These are phyloP conservation scores for Tetranychus piercei DNA, from an alignment of 2,888 invertebrate genomes.

Conservation along the genomic window DNA sequence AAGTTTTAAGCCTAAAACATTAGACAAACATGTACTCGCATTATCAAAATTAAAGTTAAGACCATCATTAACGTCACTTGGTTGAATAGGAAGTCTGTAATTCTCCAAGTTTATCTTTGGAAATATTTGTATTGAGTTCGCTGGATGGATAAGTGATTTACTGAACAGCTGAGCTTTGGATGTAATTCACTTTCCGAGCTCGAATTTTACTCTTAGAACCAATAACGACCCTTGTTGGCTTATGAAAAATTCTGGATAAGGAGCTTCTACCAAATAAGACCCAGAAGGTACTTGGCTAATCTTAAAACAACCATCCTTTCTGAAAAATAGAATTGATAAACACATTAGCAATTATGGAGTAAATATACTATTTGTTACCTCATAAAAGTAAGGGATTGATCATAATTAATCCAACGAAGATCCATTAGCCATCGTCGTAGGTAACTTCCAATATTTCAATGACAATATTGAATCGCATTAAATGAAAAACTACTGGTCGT, in stretches of 20 bases:
- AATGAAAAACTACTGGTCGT: too few relatives aligned
- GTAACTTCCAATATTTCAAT: conserved; percentile 56
- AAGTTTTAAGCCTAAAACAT: too few relatives aligned
- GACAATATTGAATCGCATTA: too few relatives aligned
- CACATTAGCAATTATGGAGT: background rate
- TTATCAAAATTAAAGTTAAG: conserved; percentile 62
- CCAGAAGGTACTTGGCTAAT: conserved; percentile 73
- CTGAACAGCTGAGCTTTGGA: conserved; percentile 73
- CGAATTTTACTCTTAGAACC: conserved; percentile 90
- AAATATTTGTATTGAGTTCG: conserved; percentile 69
- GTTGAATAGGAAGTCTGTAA: conserved; percentile 86
- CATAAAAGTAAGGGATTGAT: conserved; percentile 66
- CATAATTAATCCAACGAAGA: too few relatives aligned
- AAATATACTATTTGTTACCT: conserved; percentile 34
- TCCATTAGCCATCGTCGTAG: conserved; percentile 51
- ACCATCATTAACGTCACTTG: conserved; percentile 99
- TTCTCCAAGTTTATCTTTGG: conserved; percentile 88
- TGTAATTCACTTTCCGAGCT: conserved; percentile 77
- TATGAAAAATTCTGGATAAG: conserved; percentile 73
- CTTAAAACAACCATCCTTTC: conserved; percentile 73
- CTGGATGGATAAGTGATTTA: conserved; percentile 82
- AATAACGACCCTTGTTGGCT: conserved; percentile 86
- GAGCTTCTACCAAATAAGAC: conserved; percentile 78
- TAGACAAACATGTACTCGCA: too few relatives aligned
- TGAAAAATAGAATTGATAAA: conserved; percentile 30